Base-by-base conservation (phyloP, 2,888 invertebrate genomes). In the Drosophila seclusa region DNA sequence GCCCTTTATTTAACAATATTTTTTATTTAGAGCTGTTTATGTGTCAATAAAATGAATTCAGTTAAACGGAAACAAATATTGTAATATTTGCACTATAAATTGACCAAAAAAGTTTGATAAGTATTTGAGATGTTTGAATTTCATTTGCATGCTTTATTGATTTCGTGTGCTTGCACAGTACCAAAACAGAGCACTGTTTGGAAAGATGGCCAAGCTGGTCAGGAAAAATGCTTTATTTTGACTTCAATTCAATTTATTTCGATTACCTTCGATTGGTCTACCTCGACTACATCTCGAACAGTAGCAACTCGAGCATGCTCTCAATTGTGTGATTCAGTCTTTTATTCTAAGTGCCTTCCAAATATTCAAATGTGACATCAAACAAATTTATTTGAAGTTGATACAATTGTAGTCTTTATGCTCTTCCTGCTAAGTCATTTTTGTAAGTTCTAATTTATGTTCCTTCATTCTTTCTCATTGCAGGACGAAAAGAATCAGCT, bases 401-500 rank as follows among this genome's bases (percentile, higher is more conserved):
- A 27, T 45, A 13, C 38, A 38, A 55, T 29, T 71, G 48, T 58
- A 59, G 32, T 24, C 18, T 11, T 4, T 24, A 16, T 21, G 4
- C 16, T 16, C 5, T 18, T 5, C 49, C 53, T 59, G 59, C 45
- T 36, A 50, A 24, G 7, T 48, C 31, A 42, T 24, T 45, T 45
- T 24, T 24, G 55, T 42, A 21, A 50, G 48, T 42, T 61, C 27
- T 68, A 55, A 62, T 65, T 38, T 27, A 38, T 58, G 45, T 4
- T 31, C 21, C 60, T 45, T 53, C 34, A 40, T 59, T 59, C 73
- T 83, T 90, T 91, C 87, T 91, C 90, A 92, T 95, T 95, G 84
- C 95, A 98, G 98, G 98, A 98, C 94, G 98, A 98, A 95, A 98
- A 98, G 94, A 98, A 98, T 95, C 98, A 98, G 94, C 96, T 98